Percentiles rank a stretch among this genome's conserved stretches.
phyloP scores from a whole-genome alignment of 2,797 vertebrate genomes.

The Lagorchestes hirsutus region DNA sequence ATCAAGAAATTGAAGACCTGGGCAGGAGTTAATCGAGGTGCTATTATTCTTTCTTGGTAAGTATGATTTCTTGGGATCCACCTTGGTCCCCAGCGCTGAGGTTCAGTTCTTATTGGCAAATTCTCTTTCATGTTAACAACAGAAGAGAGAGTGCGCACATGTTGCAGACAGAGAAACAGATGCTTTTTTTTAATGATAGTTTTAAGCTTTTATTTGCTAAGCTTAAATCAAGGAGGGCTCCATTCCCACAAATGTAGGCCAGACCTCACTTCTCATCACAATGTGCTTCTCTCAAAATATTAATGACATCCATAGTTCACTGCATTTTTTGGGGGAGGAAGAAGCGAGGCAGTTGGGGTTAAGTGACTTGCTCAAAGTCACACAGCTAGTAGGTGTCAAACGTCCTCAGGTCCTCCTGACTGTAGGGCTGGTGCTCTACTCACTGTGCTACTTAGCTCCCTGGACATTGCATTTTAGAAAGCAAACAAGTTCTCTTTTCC shows the following conservation, averaged over 20 bases:
- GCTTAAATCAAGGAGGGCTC: neutral
- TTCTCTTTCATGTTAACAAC: constrained; percentile 23
- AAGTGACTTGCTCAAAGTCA: no score
- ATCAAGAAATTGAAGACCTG: constrained; percentile 92
- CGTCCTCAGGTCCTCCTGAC: no score
- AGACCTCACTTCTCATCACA: neutral
- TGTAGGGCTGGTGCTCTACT: no score
- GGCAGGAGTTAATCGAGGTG: constrained; percentile 94
- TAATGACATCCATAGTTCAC: neutral
- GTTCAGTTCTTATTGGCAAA: neutral
- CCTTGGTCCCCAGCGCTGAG: neutral
- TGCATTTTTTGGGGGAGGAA: neutral
- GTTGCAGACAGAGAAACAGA: constrained; percentile 5
- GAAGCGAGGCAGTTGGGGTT: no score
- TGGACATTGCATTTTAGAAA: neutral
- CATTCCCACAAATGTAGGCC: neutral
- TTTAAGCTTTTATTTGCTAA: neutral
- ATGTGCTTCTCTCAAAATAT: neutral
- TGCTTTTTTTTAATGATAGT: neutral
- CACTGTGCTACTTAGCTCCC: no score
- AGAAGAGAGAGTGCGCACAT: neutral
- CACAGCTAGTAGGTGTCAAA: no score
- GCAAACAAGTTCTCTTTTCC: neutral
- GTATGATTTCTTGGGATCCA: constrained; percentile 43
- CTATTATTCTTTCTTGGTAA: constrained; percentile 95